These are phyloP conservation scores for Patella vulgata DNA, from an alignment of 1,140 invertebrate species.

Conservation along the genomic window DNA sequence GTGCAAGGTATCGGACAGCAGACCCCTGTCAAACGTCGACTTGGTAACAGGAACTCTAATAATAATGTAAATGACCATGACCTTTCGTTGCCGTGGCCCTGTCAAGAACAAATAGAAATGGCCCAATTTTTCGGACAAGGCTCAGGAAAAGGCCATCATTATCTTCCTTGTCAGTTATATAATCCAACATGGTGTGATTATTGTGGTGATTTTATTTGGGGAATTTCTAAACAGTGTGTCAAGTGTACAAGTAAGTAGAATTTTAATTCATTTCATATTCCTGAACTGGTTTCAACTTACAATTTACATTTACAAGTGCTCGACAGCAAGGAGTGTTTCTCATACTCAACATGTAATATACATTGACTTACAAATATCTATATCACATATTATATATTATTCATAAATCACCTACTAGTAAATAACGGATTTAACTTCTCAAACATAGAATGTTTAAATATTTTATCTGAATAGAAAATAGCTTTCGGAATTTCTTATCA, in stretches of 20 bases:
- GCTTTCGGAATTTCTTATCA: too few species aligned
- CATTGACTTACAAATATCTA: too few species aligned
- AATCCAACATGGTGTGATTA: slow-evolving; percentile 71
- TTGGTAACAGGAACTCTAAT: not conserved
- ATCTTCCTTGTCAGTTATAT: slow-evolving; percentile 52
- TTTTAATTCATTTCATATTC: slow-evolving; percentile 11
- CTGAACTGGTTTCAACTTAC: too few species aligned
- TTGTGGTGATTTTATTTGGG: slow-evolving; percentile 71
- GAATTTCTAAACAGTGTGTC: slow-evolving; percentile 66
- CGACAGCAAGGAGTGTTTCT: too few species aligned
- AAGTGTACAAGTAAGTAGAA: slow-evolving; percentile 63
- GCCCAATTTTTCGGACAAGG: slow-evolving; percentile 42
- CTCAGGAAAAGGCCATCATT: slow-evolving; percentile 56
- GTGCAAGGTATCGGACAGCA: slow-evolving; percentile 9
- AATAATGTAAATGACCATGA: not conserved
- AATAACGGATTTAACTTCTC: too few species aligned
- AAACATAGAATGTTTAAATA: too few species aligned
- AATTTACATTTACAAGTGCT: too few species aligned
- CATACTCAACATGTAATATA: too few species aligned
- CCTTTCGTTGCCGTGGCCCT: slow-evolving; percentile 11
- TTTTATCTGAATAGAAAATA: too few species aligned
- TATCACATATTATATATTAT: too few species aligned
- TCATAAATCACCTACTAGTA: too few species aligned
- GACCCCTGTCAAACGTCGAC: not conserved
- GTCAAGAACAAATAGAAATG: slow-evolving; percentile 56